These are phyloP conservation scores for Cygnus buccinator DNA, from an alignment of 2,113 vertebrate genomes.

Conservation along the genomic window DNA sequence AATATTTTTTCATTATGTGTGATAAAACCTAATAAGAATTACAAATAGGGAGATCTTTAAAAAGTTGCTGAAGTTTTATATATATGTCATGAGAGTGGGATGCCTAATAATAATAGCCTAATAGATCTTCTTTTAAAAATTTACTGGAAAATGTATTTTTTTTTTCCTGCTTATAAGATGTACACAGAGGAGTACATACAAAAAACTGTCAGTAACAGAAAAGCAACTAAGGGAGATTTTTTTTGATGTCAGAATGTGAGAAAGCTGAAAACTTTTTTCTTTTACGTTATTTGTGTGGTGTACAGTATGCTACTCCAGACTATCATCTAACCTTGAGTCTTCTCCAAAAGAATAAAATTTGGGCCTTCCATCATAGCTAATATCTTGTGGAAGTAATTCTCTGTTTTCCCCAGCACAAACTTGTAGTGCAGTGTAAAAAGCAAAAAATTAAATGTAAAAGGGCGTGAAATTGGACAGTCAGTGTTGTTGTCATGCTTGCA, in stretches of 20 bases:
- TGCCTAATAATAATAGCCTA: background rate
- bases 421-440: background rate
- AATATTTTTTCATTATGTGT: background rate
- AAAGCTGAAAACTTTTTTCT: background rate
- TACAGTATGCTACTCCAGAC: background rate
- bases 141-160: background rate
- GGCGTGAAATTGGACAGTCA: background rate
- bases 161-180: background rate
- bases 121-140: background rate
- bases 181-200: background rate
- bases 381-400: background rate
- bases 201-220: background rate
- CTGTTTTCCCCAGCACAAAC: background rate
- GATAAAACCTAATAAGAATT: background rate
- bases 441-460: background rate
- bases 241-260: background rate
- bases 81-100: background rate
- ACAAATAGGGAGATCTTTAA: background rate
- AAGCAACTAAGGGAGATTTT: background rate
- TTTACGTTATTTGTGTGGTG: background rate
- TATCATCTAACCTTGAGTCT: background rate
- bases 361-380: background rate
- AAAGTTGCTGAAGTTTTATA: background rate
- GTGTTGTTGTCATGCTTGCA: background rate
- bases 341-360: background rate